Base-by-base conservation (phyloP, 2,797 vertebrate genomes). In the Coracias cyanogaster region DNA sequence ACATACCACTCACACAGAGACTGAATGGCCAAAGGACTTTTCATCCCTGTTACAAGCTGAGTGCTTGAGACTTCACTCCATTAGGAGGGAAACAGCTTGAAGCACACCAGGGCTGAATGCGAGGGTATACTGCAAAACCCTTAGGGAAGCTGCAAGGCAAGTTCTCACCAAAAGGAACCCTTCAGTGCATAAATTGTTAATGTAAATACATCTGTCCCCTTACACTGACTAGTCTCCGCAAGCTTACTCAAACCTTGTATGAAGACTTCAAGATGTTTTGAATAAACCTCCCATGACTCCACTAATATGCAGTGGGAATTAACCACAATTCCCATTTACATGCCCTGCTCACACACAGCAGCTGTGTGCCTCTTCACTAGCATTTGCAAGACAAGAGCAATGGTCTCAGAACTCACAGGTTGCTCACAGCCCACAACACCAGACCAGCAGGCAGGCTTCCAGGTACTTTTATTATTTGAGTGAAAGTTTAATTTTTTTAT, bases 1-100 rank as follows among this genome's bases (percentile, higher is more conserved):
- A 78, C 54, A 8, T 7, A n/a, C 66, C 28, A 5, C 43, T 81
- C 66, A 26, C 1, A 1, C 8, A 22, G 21, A 67, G 18, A 46
- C 0, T 4, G 35, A 60, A 28, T 1, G 1, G 16, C 18, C 3
- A 1, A n/a, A 57, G 33, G 37, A 29, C n/a, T 57, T 29, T 3
- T 5, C 10, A 58, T 15, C 31, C 66, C 43, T 43, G 2, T 55
- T 33, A 29, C 29, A 74, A 80, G 43, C 19, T 52, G 13, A 15
- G 43, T 46, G 55, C 29, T 51, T 48, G 9, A 69, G 76, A 51
- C 55, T 69, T 74, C 28, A 10, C 25, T 54, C 26, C 15, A 17
- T 31, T 14, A 62, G 61, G 15, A 52, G 12, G 21, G 11, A 19
- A 73, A 51, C 7, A 25, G 54, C 33, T 52, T 22, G 26, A 73